Percentiles rank a stretch among this genome's conserved stretches.
Evolutionary conservation across 1,140 invertebrate genomes (phyloP).

Genomic region (Anastrepha obliqua): DNA sequence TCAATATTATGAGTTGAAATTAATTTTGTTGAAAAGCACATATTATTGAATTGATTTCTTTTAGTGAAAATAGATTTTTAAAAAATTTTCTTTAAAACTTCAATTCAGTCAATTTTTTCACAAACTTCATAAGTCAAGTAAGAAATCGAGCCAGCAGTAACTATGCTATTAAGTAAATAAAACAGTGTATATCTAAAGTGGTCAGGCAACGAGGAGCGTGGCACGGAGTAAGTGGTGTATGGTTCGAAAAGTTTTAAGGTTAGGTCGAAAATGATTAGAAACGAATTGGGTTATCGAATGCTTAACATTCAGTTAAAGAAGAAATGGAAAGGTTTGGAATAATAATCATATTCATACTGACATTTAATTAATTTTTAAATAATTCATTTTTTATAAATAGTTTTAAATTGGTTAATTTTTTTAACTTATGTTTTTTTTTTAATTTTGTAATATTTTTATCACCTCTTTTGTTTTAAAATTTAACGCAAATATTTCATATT

Average conservation of each 20-base stretch:
- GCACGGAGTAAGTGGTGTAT: neutral
- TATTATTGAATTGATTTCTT: too few species aligned
- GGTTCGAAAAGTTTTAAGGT: neutral
- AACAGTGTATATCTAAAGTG: neutral
- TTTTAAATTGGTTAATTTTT: neutral
- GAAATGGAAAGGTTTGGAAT: neutral
- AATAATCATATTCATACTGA: neutral
- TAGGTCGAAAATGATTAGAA: neutral
- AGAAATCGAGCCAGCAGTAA: too few species aligned
- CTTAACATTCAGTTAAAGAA: neutral
- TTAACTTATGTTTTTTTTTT: constrained; percentile 46
- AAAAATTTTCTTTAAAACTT: too few species aligned
- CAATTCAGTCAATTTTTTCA: too few species aligned
- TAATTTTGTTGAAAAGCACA: too few species aligned
- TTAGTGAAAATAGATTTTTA: too few species aligned
- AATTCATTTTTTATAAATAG: neutral
- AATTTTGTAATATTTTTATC: constrained; percentile 17
- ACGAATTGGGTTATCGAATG: neutral
- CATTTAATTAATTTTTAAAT: constrained; percentile 22
- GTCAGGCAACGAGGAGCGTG: constrained; percentile 23
- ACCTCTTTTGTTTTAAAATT: constrained; percentile 20
- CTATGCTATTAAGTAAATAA: too few species aligned
- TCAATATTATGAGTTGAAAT: too few species aligned
- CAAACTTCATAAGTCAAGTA: too few species aligned
- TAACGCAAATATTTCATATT: neutral